These are phyloP conservation scores for Pseudomugil tenellus DNA, from an alignment of 2,797 vertebrate species.

Conservation along the genomic window DNA sequence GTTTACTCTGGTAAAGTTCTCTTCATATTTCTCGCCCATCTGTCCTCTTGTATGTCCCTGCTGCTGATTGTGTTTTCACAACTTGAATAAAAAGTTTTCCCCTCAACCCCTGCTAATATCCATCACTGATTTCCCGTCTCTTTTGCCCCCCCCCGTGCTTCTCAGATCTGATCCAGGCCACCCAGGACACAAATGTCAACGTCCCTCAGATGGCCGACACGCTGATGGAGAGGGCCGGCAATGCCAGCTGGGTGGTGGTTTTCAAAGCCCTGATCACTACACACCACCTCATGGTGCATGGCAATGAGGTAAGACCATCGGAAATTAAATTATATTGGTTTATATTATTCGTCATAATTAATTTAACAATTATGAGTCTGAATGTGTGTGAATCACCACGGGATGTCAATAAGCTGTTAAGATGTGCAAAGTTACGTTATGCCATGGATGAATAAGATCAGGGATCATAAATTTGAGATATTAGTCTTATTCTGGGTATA, in stretches of 20 bases:
- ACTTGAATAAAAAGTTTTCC: constrained; percentile 1
- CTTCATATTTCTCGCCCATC: constrained; percentile 19
- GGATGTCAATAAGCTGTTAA: not conserved
- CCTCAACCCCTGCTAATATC: not conserved
- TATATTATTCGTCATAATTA: not conserved
- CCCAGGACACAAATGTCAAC: constrained; percentile 96
- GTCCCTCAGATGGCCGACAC: constrained; percentile 98
- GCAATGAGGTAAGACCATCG: constrained; percentile 90
- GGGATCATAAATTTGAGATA: not conserved
- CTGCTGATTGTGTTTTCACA: constrained; percentile 1
- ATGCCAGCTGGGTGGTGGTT: constrained; percentile 99
- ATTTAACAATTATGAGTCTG: not conserved
- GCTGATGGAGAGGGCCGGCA: constrained; percentile 94
- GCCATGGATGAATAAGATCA: not conserved
- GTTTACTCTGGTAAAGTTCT: constrained; percentile 9
- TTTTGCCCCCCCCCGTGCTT: constrained; percentile 20
- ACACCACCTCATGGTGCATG: constrained; percentile 97
- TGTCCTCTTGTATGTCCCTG: constrained; percentile 3
- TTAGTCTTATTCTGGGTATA: not conserved
- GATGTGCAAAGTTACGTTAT: not conserved
- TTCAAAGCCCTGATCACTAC: constrained; percentile 98
- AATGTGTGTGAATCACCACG: not conserved
- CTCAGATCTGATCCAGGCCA: constrained; percentile 95
- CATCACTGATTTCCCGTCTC: constrained; percentile 32
- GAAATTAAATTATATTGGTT: not conserved